Percentiles rank a stretch among this genome's conserved stretches.
phyloP scores from a whole-genome alignment of 2,797 vertebrate species.

The Enoplosus armatus region DNA sequence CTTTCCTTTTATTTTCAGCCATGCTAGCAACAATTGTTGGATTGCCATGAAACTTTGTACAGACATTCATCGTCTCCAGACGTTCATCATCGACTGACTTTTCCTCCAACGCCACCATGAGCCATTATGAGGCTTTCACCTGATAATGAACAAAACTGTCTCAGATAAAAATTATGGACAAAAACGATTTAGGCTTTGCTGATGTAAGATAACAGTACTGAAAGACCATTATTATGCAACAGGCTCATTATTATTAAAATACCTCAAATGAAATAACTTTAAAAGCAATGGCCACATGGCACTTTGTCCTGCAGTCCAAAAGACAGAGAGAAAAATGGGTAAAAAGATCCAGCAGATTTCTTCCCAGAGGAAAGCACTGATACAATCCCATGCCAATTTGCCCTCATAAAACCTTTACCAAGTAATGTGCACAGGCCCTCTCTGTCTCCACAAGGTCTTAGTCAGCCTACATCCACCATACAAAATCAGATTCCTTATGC shows the following conservation, averaged over 20 bases:
- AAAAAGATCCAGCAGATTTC: slow-evolving; percentile 41
- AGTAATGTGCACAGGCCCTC: slow-evolving; percentile 58
- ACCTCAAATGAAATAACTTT: neutral
- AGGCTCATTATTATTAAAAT: slow-evolving; percentile 11
- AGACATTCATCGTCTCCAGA: neutral
- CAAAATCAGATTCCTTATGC: slow-evolving; percentile 82
- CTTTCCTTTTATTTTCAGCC: slow-evolving; percentile 50
- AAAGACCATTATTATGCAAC: neutral
- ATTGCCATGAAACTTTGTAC: neutral
- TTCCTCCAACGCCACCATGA: neutral
- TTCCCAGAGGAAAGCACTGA: slow-evolving; percentile 45
- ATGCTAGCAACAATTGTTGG: neutral
- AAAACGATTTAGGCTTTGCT: neutral
- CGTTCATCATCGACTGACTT: neutral
- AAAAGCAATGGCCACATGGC: neutral
- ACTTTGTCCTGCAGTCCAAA: slow-evolving; percentile 15
- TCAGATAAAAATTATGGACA: neutral
- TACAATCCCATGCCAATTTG: slow-evolving; percentile 64
- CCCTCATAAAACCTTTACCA: slow-evolving; percentile 71
- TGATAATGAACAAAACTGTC: neutral
- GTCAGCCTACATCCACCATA: slow-evolving; percentile 75
- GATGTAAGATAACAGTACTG: neutral
- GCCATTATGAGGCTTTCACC: slow-evolving; percentile 1
- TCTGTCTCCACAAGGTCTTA: slow-evolving; percentile 75
- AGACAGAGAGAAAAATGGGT: slow-evolving; percentile 15